A percentile compares a stretch with the other conserved stretches of the same genome.
Evolutionary conservation across 2,888 invertebrate genomes (phyloP).

Genomic region (Eumerus sabulonum): DNA sequence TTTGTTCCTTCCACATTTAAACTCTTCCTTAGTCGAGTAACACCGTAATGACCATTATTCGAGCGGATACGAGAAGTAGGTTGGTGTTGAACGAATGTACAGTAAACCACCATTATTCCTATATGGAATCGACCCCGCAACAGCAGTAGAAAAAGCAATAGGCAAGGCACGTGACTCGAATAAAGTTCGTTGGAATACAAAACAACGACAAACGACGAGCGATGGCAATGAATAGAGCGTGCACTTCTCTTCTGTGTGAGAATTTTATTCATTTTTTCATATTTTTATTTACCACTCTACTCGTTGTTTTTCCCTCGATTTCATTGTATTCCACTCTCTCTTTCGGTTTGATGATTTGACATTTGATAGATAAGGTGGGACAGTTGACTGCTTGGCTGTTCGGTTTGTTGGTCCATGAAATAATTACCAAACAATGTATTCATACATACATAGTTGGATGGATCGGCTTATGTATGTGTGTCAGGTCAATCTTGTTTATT

Average conservation of each 20-base stretch:
- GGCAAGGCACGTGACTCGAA: constrained; percentile 64
- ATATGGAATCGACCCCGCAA: too few species aligned
- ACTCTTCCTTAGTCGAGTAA: constrained; percentile 37
- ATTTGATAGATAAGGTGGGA: constrained; percentile 40
- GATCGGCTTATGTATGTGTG: constrained; percentile 34
- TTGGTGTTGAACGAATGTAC: constrained; percentile 25
- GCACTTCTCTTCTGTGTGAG: constrained; percentile 37
- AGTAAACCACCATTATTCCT: constrained; percentile 27
- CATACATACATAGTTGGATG: constrained; percentile 33
- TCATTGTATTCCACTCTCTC: constrained; percentile 30
- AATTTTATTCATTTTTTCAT: constrained; percentile 17
- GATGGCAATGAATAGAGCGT: constrained; percentile 7
- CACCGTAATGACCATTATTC: constrained; percentile 53
- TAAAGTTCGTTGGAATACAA: constrained; percentile 20
- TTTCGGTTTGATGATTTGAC: constrained; percentile 33
- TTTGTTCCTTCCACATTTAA: constrained; percentile 41
- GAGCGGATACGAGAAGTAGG: constrained; percentile 37
- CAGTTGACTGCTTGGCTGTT: constrained; percentile 22
- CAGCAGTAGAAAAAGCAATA: constrained; percentile 50
- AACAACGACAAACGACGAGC: constrained; percentile 21
- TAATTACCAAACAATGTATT: constrained; percentile 37
- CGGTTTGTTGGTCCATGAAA: constrained; percentile 45
- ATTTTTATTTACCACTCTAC: background rate
- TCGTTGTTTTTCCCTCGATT: too few species aligned
- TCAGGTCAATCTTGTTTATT: too few species aligned